Base-by-base conservation (phyloP, 2,888 invertebrate genomes). In the Tenthredo amoena region DNA sequence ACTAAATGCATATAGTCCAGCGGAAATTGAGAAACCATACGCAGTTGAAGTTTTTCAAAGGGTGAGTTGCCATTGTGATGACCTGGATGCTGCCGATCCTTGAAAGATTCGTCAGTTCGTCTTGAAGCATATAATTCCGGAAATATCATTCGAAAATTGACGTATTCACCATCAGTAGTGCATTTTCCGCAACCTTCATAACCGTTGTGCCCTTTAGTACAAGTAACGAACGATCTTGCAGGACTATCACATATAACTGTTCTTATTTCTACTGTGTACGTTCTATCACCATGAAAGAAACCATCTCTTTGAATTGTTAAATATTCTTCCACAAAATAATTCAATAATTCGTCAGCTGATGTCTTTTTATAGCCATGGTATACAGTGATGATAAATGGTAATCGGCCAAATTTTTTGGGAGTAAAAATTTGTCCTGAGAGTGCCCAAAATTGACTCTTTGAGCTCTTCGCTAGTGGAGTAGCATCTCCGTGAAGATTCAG, bases 1-100 rank as follows among this genome's bases (percentile, higher is more conserved):
- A 88, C 86, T 1, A 89, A 77, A 76, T 90, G 90, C 89, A 91
- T 90, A 71, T 88, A 89, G 76, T 90, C 88, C 2, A 89, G 43
- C 9, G 89, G 88, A 74, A 90, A 86, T 84, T 89, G 87, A 5
- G 87, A 87, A 2, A 90, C 89, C 89, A 91, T 87, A 68, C 87
- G 88, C 71, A 89, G 76, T 40, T 84, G 71, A 26, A 26, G 26
- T 65, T 87, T 84, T 85, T 88, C 87, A 37, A 90, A 88, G 31
- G 85, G 77, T 55, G 88, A 87, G 55, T 2, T 79, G 37, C 86
- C 86, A 58, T 58, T 85, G 86, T 90, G 91, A 87, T 90, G 88
- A 10, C 89, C 88, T 86, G 85, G 86, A 74, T 90, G 84, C 26
- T 68, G 9, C 50, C 86, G 86, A 50, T 87, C 85, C 47, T 37